Evolutionary conservation across 2,797 vertebrate genomes (phyloP).

Genomic region (Pelobates cultripes): DNA sequence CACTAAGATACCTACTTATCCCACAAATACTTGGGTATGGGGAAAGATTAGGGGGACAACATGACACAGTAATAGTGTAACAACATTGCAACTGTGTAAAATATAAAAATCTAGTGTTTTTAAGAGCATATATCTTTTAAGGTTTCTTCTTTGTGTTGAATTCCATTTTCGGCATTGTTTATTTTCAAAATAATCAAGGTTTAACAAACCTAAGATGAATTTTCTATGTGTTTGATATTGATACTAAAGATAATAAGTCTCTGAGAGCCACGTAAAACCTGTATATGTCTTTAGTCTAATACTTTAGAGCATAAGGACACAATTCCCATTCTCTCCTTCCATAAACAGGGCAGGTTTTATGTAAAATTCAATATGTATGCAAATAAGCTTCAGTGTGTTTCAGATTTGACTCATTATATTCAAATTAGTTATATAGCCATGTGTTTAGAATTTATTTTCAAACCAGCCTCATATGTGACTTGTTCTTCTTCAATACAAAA

Average conservation of each 20-base stretch:
- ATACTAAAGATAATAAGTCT: conserved; percentile 44
- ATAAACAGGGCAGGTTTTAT: conserved; percentile 50
- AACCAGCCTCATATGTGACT: conserved; percentile 37
- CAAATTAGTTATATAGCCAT: conserved; percentile 54
- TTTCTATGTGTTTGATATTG: conserved; percentile 37
- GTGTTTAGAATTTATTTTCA: conserved; percentile 45
- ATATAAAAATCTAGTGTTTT: background rate
- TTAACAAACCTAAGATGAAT: conserved; percentile 20
- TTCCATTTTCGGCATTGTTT: background rate
- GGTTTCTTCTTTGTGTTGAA: conserved; percentile 1
- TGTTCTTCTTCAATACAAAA: conserved; percentile 22
- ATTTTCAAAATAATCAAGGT: conserved; percentile 24
- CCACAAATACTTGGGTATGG: no score
- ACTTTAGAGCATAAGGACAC: conserved; percentile 39
- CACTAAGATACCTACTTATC: no score
- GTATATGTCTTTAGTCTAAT: conserved; percentile 33
- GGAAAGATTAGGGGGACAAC: no score
- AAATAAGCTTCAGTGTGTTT: conserved; percentile 52
- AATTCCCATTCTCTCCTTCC: conserved; percentile 38
- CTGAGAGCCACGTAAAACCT: conserved; percentile 24
- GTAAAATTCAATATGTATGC: conserved; percentile 55
- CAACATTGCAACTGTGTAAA: background rate
- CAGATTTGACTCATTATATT: conserved; percentile 53
- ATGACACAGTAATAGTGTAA: background rate
- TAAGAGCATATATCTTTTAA: conserved; percentile 16